These are phyloP conservation scores for Ptilonorhynchus violaceus DNA, from an alignment of 2,113 vertebrate species.

Conservation along the genomic window DNA sequence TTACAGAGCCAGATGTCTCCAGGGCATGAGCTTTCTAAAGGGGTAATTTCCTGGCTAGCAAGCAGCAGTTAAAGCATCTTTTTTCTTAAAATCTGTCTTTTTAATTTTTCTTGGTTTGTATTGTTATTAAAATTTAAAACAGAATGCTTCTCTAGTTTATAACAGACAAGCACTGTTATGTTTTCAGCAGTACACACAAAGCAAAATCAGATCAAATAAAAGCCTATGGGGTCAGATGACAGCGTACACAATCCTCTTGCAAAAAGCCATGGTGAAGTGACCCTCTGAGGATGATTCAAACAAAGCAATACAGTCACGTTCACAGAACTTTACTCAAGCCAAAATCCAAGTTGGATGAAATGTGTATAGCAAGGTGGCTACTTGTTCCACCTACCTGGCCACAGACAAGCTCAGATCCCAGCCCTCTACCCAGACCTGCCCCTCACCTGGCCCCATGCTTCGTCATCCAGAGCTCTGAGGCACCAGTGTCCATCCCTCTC, in stretches of 20 bases:
- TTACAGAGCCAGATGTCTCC: not conserved
- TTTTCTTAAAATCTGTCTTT: not conserved
- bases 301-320: not conserved
- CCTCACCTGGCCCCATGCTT: rapidly evolving
- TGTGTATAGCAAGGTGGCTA: not conserved
- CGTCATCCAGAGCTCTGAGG: not conserved
- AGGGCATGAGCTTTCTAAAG: not conserved
- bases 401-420: not conserved
- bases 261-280: not conserved
- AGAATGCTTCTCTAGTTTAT: not conserved
- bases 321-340: not conserved
- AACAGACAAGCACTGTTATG: not conserved
- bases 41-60: not conserved
- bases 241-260: not conserved
- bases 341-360: not conserved
- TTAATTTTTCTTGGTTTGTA: not conserved
- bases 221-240: not conserved
- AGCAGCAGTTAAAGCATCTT: not conserved
- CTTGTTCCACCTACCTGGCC: not conserved
- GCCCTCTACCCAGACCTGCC: not conserved
- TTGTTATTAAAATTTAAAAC: not conserved
- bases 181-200: not conserved
- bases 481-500: rapidly evolving
- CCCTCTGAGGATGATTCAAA: not conserved
- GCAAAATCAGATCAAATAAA: not conserved